Base-by-base conservation (phyloP, 2,888 invertebrate species). In the Branchipolynoe longqiensis region DNA sequence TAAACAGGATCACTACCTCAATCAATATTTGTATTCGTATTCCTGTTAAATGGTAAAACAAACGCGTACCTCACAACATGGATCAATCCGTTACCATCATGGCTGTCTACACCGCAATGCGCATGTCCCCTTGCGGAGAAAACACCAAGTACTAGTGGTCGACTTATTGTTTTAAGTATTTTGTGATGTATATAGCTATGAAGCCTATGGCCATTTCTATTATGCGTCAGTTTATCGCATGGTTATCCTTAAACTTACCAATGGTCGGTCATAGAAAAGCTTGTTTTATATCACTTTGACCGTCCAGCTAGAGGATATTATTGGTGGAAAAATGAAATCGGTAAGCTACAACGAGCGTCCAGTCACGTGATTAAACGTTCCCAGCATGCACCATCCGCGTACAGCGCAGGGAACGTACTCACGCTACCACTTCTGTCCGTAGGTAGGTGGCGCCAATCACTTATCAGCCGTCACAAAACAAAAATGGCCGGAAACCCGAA, bases 401-500 rank as follows among this genome's bases (percentile, higher is more conserved):
- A n/a, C n/a, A n/a, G n/a, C 14, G 14, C 22, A 22, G 22, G 22
- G 22, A 14, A 54, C 54, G 54, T 22, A 54, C 54, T 12, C 22
- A 54, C 14, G 54, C 54, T 54, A 18, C 14, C 22, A 54, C 14
- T 54, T 12, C 54, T 54, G n/a, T n/a, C n/a, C n/a, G n/a, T n/a
- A n/a, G n/a, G n/a, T n/a, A n/a, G n/a, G n/a, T n/a, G n/a, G n/a
- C n/a, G n/a, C n/a, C n/a, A n/a, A n/a, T n/a, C n/a, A n/a, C n/a
- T n/a, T n/a, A n/a, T n/a, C n/a, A n/a, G 33, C n/a, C 33, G 36
- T n/a, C 69, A 18, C 48, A 48, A n/a, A 18, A 69, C 36, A 69
- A 69, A 69, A 78, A 78, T 78, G 78, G 78, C 78, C 41, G 78
- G 78, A 78, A 40, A 78, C 48, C 48, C 48, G 41, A 78, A 78